Evolutionary conservation across 2,888 invertebrate genomes (phyloP).

Genomic region (Uropetala carovei): DNA sequence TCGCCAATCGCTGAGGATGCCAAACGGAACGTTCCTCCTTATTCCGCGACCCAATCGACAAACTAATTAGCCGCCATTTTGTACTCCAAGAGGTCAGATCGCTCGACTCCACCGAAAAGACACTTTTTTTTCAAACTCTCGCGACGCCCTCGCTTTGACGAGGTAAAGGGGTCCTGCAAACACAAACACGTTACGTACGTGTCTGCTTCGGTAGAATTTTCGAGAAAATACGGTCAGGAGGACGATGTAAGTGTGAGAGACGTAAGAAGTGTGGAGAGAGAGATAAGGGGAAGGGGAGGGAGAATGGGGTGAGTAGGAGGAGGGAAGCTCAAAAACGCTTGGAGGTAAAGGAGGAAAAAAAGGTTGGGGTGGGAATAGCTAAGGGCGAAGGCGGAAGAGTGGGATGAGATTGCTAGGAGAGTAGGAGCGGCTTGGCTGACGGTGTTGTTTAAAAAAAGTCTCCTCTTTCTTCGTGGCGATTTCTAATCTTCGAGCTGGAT

Average conservation of each 20-base stretch:
- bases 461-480: background rate
- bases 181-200: constrained; percentile 1
- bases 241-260: background rate
- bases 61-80: no score
- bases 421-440: background rate
- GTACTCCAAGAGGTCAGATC: no score
- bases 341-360: background rate
- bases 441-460: background rate
- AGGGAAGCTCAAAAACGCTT: background rate
- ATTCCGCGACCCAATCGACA: no score
- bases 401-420: no score
- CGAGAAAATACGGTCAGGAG: constrained; percentile 13
- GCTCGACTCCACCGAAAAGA: no score
- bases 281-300: background rate
- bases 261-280: background rate
- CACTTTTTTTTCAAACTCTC: background rate
- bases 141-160: background rate
- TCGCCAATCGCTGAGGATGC: no score
- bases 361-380: background rate
- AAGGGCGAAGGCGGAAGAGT: background rate
- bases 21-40: no score
- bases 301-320: background rate
- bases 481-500: background rate
- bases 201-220: constrained; percentile 6
- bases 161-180: constrained; percentile 15